Evolutionary conservation across 2,797 vertebrate genomes (phyloP).

Genomic region (Phataginus tricuspis): DNA sequence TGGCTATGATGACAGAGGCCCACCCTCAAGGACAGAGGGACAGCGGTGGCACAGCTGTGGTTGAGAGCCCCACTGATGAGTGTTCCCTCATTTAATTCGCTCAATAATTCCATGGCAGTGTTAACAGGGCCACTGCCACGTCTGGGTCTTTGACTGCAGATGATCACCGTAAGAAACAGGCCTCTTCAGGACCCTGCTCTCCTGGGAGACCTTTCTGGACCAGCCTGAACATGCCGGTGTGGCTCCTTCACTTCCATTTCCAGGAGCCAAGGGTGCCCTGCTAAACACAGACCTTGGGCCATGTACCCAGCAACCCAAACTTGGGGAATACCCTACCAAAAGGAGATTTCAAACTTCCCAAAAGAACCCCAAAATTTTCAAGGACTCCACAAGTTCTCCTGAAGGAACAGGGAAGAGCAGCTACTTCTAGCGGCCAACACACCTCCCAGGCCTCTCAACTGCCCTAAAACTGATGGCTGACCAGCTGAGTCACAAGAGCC

Average conservation of each 20-base stretch:
- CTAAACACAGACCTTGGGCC: neutral
- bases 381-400: neutral
- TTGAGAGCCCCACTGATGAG: neutral
- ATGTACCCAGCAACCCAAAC: neutral
- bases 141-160: neutral
- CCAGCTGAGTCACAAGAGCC: neutral
- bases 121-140: neutral
- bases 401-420: neutral
- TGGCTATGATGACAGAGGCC: neutral
- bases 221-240: accelerated
- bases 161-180: neutral
- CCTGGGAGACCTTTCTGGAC: neutral
- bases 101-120: neutral
- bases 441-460: neutral
- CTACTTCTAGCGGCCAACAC: neutral
- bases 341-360: neutral
- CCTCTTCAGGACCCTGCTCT: neutral
- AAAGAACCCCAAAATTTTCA: neutral
- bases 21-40: neutral
- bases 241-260: neutral
- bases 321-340: neutral
- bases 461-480: neutral
- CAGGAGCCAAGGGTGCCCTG: neutral
- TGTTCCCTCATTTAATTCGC: neutral
- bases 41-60: neutral